A percentile compares a stretch with the other conserved stretches of the same genome.
phyloP scores from a whole-genome alignment of 2,113 vertebrate genomes.

The Mustela lutreola region DNA sequence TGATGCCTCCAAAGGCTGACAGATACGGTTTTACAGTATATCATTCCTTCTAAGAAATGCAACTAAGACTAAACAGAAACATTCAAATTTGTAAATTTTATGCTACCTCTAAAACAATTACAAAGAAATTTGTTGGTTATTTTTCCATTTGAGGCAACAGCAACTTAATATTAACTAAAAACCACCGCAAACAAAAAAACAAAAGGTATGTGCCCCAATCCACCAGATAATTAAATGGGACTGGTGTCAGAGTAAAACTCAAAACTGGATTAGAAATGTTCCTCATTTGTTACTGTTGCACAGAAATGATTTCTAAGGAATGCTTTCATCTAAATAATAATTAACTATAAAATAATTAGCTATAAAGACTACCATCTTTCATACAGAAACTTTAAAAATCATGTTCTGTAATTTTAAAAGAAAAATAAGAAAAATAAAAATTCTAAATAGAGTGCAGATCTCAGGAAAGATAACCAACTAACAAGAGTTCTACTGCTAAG shows the following conservation, averaged over 20 bases:
- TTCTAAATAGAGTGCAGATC: not conserved
- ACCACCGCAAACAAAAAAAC: not conserved
- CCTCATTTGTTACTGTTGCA: not conserved
- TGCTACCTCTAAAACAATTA: not conserved
- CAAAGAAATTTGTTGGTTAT: not conserved
- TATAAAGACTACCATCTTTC: not conserved
- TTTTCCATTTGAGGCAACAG: conserved; percentile 24
- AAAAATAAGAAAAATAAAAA: conserved; percentile 24
- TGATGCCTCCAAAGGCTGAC: not conserved
- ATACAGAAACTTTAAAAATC: not conserved
- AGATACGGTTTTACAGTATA: not conserved
- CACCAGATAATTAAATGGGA: conserved; percentile 42
- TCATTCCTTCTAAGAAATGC: conserved; percentile 38
- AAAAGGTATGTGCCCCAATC: not conserved
- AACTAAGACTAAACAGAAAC: not conserved
- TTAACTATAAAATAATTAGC: not conserved
- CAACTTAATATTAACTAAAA: not conserved
- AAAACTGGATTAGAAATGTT: conserved; percentile 32
- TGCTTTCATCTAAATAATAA: conserved; percentile 41
- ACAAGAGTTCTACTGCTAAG: not conserved
- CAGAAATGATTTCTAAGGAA: not conserved
- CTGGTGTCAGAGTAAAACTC: not conserved
- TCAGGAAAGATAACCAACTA: conserved; percentile 11
- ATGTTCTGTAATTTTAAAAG: conserved; percentile 45
- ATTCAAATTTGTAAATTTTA: conserved; percentile 40